Conservation (phyloP, 2,888 invertebrate species). For the Cantharis nigra region DNA sequence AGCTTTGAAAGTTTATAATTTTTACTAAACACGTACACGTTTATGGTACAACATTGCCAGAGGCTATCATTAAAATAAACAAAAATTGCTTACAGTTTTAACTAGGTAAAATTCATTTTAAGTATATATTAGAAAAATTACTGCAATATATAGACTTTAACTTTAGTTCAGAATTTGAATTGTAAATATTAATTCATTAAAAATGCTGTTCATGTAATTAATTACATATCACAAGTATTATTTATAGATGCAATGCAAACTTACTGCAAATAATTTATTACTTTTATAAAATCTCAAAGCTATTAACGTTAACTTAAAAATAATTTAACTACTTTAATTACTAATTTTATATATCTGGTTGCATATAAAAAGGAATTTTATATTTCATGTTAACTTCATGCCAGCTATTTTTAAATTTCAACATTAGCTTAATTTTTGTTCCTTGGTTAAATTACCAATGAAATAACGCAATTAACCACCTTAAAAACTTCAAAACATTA, state of each 20-base stretch:
- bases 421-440: background rate
- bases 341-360: background rate
- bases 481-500: background rate
- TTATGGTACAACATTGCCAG: background rate
- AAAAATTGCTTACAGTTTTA: background rate
- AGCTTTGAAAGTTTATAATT: background rate
- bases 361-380: background rate
- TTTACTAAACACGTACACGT: background rate
- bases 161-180: background rate
- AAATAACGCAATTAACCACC: background rate
- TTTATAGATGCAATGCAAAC: background rate
- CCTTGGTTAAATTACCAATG: background rate
- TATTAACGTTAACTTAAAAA: background rate
- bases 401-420: background rate
- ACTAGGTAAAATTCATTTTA: background rate
- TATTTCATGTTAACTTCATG: background rate
- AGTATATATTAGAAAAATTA: background rate
- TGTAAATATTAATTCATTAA: background rate
- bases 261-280: background rate
- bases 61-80: background rate
- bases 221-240: background rate
- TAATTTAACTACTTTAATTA: background rate
- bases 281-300: background rate
- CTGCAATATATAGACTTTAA: background rate
- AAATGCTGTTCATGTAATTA: background rate